Conservation (phyloP, 35 echinoderm and acorn worm species). For the Apostichopus japonicus region DNA sequence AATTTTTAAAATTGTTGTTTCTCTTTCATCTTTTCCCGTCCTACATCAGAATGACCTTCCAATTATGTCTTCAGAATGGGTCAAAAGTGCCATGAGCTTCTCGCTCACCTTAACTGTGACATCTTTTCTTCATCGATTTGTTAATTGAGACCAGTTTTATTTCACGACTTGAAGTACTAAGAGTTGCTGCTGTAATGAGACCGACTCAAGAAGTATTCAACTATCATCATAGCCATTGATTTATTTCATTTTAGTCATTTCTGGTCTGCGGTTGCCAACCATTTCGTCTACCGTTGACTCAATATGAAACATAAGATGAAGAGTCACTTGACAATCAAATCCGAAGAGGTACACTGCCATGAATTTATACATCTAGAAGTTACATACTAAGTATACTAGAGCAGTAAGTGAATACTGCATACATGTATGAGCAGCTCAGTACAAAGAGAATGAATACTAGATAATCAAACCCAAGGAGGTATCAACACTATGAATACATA, state of each 20-base stretch:
- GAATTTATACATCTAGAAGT: too few relatives aligned
- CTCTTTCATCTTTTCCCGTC: not conserved
- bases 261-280: not conserved
- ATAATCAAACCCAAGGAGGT: too few relatives aligned
- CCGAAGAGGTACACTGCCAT: too few relatives aligned
- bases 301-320: not conserved
- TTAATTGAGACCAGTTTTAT: conserved; percentile 37
- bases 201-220: conserved; percentile 10
- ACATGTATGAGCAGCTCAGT: too few relatives aligned
- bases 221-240: conserved; percentile 12
- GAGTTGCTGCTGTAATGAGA: conserved; percentile 7
- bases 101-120: not conserved
- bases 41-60: conserved; percentile 38
- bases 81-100: not conserved
- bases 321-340: too few relatives aligned
- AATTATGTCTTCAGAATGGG: conserved; percentile 4
- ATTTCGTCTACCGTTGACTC: conserved; percentile 18
- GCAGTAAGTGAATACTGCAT: too few relatives aligned
- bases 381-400: too few relatives aligned
- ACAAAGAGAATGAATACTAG: too few relatives aligned
- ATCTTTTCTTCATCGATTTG: not conserved
- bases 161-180: conserved; percentile 5
- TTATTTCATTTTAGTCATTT: not conserved
- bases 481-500: too few relatives aligned
- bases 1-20: not conserved